Base-by-base conservation (phyloP, 2,888 invertebrate genomes). In the Callosobruchus maculatus region DNA sequence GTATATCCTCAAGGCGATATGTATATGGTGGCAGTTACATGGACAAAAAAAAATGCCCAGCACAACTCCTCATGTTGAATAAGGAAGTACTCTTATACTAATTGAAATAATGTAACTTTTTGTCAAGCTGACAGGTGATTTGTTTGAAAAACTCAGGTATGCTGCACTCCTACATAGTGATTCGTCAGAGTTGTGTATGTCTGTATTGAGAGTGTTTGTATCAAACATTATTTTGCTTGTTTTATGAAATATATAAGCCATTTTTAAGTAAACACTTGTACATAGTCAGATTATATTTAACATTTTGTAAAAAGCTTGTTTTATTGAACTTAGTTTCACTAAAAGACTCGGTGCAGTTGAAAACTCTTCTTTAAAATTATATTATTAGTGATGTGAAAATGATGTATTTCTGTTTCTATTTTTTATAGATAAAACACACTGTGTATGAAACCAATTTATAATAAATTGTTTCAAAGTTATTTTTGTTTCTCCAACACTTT, bases 271-370 rank as follows among this genome's bases (percentile, higher is more conserved):
- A 68, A 71, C 68, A 72, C n/a, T 70, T 76, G 76, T 76, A 76
- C 71, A 76, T 76, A 76, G 73, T 75, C 74, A 72, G 68, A 70
- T 72, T 74, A 71, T 73, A 74, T 76, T 72, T 76, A 76, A 76
- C 74, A 72, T 70, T 76, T 75, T 76, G 76, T 76, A 76, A 76
- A 76, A 76, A 76, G 73, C 73, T 76, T 72, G 70, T 71, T 66
- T 74, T 74, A 49, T 13, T 49, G 18, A 49, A 49, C 18, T 49
- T 74, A n/a, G 72, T 72, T 68, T 30, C 31, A 31, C 49, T 9
- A 21, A 31, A 21, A 71, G 26, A 71, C 22, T 68, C 68, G 21
- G 67, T 26, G 67, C 49, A 18, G 49, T 49, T 49, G 18, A 13
- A 13, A 49, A 49, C 49, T 49, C 49, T 49, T 13, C 49, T 49